Base-by-base conservation (phyloP, 1,140 invertebrate genomes). In the Neuroterus valhalla region DNA sequence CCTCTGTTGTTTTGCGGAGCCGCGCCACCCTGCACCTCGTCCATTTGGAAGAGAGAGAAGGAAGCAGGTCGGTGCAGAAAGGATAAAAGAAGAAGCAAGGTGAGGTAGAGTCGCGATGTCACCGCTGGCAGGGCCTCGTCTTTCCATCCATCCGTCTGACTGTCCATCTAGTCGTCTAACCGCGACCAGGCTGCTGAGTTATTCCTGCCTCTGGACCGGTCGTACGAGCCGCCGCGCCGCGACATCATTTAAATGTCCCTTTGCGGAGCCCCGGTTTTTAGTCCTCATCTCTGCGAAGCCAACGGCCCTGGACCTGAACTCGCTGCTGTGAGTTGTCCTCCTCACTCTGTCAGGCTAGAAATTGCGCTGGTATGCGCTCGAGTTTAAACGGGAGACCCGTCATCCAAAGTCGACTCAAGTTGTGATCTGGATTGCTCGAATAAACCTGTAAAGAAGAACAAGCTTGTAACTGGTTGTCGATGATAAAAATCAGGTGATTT, bases 171-270 rank as follows among this genome's bases (percentile, higher is more conserved):
- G 82, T 81, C 82, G 78, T 82, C 82, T 83, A 86, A 85, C 80
- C 78, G 82, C 71, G 45, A 21, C 19, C 66, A 66, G 50, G 43
- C 52, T 77, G 74, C 77, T 87, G 85, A 89, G 87, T 89, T 89
- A 89, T 89, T 88, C 84, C 70, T 79, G 74, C 75, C 77, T 78
- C 69, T 55, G 78, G 75, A 73, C 72, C 76, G 71, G 68, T 80
- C 76, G 75, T 78, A 77, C 71, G 77, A 85, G 81, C 77, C 81
- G 78, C 83, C 84, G 83, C 81, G 78, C 83, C 84, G 83, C 87
- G 85, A 89, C 87, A 86, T 89, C 87, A 89, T 89, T 89, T 89
- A 89, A 89, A 89, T 89, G 88, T 88, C 83, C 84, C 86, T 86
- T 84, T 85, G 82, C 80, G 74, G 78, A 82, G 75, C 80, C 83